These are phyloP conservation scores for Petrocephalus zakoni DNA, from an alignment of 2,113 vertebrate genomes.

Conservation along the genomic window DNA sequence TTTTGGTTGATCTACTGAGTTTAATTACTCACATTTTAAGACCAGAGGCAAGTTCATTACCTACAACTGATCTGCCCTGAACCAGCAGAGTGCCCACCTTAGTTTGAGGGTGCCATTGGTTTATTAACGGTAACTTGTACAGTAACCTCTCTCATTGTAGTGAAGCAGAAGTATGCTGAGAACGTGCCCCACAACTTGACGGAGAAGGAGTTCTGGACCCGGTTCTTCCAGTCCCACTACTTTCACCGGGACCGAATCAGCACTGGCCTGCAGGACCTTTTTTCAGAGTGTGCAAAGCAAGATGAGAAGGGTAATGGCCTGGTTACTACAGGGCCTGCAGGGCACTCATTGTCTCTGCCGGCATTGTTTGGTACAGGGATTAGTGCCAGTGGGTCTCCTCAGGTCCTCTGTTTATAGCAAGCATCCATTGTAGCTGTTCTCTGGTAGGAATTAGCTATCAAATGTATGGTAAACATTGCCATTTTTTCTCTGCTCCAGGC, in stretches of 20 bases:
- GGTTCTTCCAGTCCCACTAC: constrained; percentile 98
- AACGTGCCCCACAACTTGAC: constrained; percentile 95
- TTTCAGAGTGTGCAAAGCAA: constrained; percentile 95
- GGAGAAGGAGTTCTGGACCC: constrained; percentile 96
- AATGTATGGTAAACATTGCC: not conserved
- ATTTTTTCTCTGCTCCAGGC: constrained; percentile 57
- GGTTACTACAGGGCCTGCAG: not conserved
- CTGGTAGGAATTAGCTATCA: not conserved
- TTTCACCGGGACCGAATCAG: constrained; percentile 95
- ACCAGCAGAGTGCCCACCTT: not conserved
- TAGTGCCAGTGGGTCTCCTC: not conserved
- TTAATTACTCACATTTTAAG: not conserved
- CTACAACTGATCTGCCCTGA: not conserved
- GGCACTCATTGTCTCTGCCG: not conserved
- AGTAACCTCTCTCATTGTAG: constrained; percentile 57
- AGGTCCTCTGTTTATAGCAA: not conserved
- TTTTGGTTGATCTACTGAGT: not conserved
- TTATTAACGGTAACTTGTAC: not conserved
- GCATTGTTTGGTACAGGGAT: not conserved
- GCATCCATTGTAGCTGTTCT: not conserved
- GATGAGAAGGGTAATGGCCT: constrained; percentile 84
- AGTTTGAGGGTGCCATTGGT: not conserved
- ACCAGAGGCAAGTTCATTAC: not conserved
- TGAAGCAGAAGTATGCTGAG: constrained; percentile 95
- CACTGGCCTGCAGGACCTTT: constrained; percentile 90